Percentiles rank a stretch among this genome's conserved stretches.
Conservation (phyloP, 2,797 vertebrate genomes). For the Neosilurus hyrtlii region DNA sequence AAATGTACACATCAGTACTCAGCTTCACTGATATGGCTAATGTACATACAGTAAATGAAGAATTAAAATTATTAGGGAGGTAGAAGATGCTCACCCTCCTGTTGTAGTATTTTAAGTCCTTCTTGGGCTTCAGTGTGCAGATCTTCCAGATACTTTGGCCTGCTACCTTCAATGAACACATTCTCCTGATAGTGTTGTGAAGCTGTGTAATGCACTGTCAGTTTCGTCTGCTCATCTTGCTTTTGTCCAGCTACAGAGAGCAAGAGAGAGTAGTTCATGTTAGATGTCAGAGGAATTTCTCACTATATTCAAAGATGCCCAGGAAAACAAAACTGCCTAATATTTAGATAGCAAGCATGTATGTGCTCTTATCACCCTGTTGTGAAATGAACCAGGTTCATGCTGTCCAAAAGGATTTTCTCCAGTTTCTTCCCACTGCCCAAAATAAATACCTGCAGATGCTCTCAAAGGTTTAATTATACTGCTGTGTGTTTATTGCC, state of each 20-base stretch:
- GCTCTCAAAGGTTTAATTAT: background rate
- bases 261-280: background rate
- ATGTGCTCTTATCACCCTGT: background rate
- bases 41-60: background rate
- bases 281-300: background rate
- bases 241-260: slow-evolving; percentile 73
- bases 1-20: slow-evolving; percentile 27
- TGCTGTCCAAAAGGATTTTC: background rate
- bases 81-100: slow-evolving; percentile 50
- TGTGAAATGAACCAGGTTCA: background rate
- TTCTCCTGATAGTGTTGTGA: slow-evolving; percentile 86
- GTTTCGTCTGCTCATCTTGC: slow-evolving; percentile 75
- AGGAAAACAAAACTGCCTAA: background rate
- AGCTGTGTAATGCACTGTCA: slow-evolving; percentile 74
- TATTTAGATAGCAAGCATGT: background rate
- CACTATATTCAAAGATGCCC: background rate
- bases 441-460: background rate
- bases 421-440: background rate
- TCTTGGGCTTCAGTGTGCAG: slow-evolving; percentile 84
- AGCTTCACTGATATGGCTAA: background rate
- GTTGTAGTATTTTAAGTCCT: slow-evolving; percentile 47
- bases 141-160: slow-evolving; percentile 86
- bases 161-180: slow-evolving; percentile 88
- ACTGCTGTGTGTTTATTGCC: background rate
- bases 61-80: background rate